Evolutionary conservation across 2,113 vertebrate genomes (phyloP).

Genomic region (Alectura lathami): DNA sequence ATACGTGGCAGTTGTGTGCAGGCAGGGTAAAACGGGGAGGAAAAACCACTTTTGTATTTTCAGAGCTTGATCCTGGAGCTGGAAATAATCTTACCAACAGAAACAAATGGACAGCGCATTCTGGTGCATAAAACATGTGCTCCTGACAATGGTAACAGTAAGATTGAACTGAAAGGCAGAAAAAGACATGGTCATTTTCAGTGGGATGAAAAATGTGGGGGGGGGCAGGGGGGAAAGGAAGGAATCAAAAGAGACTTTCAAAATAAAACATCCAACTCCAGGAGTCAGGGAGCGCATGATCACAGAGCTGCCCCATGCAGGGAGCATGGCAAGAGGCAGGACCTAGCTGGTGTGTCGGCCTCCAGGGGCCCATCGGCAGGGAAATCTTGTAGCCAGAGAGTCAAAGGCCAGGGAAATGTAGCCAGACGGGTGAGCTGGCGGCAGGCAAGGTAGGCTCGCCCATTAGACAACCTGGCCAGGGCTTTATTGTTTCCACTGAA

Average conservation of each 20-base stretch:
- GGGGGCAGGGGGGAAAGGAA: too few species aligned
- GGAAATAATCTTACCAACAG: not conserved
- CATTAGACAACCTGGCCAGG: not conserved
- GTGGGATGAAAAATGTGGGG: not conserved
- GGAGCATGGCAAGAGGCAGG: not conserved
- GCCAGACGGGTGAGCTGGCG: not conserved
- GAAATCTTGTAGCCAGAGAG: not conserved
- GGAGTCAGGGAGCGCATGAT: not conserved
- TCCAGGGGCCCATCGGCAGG: not conserved
- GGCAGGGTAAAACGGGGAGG: not conserved
- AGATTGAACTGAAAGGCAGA: not conserved
- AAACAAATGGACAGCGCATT: not conserved
- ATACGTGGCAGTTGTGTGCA: not conserved
- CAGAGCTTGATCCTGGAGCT: not conserved
- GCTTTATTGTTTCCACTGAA: conserved; percentile 7
- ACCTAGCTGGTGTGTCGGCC: not conserved
- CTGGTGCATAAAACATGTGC: not conserved
- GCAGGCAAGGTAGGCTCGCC: not conserved
- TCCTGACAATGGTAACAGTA: not conserved
- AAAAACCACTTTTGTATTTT: not conserved
- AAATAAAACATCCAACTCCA: not conserved
- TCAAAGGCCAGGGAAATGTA: not conserved
- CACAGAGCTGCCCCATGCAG: not conserved
- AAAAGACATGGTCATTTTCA: not conserved
- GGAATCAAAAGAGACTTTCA: not conserved